Evolutionary conservation across 2,888 invertebrate species (phyloP), one percentile per base, ranked within the genome.

Genomic region (Allygus modestus): DNA sequence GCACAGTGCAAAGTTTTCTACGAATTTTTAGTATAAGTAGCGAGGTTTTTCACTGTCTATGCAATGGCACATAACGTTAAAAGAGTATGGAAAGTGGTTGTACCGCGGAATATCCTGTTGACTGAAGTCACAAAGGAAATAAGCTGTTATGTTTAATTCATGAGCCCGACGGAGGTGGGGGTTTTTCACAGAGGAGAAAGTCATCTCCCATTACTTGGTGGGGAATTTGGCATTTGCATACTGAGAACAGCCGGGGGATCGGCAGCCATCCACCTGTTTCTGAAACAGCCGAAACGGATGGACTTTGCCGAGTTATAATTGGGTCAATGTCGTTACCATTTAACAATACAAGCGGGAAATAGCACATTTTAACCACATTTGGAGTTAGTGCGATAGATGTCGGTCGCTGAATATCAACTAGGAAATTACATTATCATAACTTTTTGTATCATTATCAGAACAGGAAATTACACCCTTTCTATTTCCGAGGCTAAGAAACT

Each of bases 101-200:
- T 58, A 58, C 58, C 58, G 20, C 58, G 58, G 58, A 58, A 58
- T 58, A 58, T 58, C 58, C 58, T 58, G 58, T 58, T 58, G 58
- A 58, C 58, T 58, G 58, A 58, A 58, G 58, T 58, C 58, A 58
- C 58, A 58, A 58, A 58, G 58, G 58, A 58, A 58, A 58, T 58
- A 58, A 58, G 58, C 58, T 58, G 58, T 58, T 58, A 58, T 58
- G 58, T 58, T 58, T 58, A 58, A 58, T 58, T 58, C 58, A 58
- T 58, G 58, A 58, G 58, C 58, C 51, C 15, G 58, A 12, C 58
- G 9, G 58, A 5, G 58, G 58, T 17, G 58, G 58, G 58, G 58
- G 20, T 58, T 58, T 58, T 58, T 58, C 58, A 58, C 58, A 58
- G 58, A 58, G n/a, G 51, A 51, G 58, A 58, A 58, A 58, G 58